Evolutionary conservation across 2,888 invertebrate species (phyloP).

Genomic region (Protonemura montana): DNA sequence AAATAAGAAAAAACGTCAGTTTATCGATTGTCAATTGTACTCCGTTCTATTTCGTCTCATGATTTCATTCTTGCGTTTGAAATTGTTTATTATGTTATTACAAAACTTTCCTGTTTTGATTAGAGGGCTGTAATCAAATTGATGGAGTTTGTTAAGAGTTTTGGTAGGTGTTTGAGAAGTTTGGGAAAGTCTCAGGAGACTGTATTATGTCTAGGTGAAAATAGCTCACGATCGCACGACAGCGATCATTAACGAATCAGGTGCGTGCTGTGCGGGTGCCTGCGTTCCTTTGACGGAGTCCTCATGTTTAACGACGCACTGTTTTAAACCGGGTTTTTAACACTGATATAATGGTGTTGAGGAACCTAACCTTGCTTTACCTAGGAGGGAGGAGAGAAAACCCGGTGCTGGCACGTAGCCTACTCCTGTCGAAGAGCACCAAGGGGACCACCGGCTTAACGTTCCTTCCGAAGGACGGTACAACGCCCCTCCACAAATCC

Average conservation of each 20-base stretch:
- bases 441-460: too few species aligned
- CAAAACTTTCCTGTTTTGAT: slow-evolving; percentile 1
- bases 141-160: not conserved
- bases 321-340: too few species aligned
- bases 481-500: too few species aligned
- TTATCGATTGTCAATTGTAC: not conserved
- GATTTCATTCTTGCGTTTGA: not conserved
- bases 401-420: too few species aligned
- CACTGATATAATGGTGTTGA: too few species aligned
- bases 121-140: not conserved
- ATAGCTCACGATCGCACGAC: not conserved
- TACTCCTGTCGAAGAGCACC: too few species aligned
- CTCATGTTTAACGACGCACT: too few species aligned
- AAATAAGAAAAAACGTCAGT: not conserved
- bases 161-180: not conserved
- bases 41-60: not conserved
- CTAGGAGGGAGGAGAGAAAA: too few species aligned
- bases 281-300: too few species aligned
- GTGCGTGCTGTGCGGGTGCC: too few species aligned
- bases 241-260: not conserved
- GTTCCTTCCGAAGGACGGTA: too few species aligned
- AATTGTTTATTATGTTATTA: not conserved
- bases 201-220: not conserved
- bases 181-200: not conserved
- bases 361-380: too few species aligned